Conservation (phyloP, 2,888 invertebrate genomes). For the Ephialtes manifestator region DNA sequence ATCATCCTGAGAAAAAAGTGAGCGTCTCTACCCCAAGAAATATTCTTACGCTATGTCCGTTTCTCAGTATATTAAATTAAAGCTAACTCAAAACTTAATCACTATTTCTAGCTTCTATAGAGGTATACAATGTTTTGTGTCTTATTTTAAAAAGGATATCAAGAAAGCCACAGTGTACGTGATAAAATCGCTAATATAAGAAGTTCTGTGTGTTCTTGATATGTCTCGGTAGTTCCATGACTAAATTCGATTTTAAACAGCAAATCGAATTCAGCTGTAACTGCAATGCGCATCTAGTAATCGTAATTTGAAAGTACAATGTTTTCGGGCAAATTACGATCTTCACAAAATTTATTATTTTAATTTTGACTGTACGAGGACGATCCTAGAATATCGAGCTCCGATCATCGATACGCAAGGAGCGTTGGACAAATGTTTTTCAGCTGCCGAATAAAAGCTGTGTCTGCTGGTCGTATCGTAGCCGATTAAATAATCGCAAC, state of each 20-base stretch:
- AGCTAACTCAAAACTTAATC: constrained; percentile 19
- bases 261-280: background rate
- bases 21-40: constrained; percentile 11
- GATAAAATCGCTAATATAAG: constrained; percentile 28
- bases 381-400: constrained; percentile 61
- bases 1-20: constrained; percentile 23
- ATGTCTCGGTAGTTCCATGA: constrained; percentile 5
- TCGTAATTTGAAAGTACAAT: constrained; percentile 26
- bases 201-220: constrained; percentile 47
- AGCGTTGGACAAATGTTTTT: constrained; percentile 47
- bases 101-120: constrained; percentile 28
- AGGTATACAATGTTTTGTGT: constrained; percentile 40
- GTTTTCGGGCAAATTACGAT: background rate
- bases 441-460: constrained; percentile 38
- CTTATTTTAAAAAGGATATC: constrained; percentile 44
- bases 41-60: constrained; percentile 1
- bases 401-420: constrained; percentile 59
- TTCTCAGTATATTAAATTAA: background rate
- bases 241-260: constrained; percentile 25
- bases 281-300: background rate
- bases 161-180: constrained; percentile 59
- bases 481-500: constrained; percentile 22
- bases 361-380: constrained; percentile 57
- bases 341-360: background rate
- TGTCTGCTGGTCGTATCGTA: constrained; percentile 7